Evolutionary conservation across 2,888 invertebrate genomes (phyloP).

Genomic region (Pachliopta kotzebuea): DNA sequence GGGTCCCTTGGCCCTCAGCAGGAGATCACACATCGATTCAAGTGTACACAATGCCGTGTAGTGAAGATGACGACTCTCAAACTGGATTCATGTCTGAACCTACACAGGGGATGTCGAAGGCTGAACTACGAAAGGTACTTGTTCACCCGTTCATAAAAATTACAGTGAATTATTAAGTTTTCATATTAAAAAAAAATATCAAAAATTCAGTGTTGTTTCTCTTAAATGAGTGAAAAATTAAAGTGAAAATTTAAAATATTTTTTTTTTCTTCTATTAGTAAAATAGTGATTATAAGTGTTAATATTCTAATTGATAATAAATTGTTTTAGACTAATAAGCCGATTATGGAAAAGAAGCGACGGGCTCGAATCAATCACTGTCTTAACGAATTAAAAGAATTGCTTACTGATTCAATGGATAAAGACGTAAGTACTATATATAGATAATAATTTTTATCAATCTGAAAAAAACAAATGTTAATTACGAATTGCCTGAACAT

Average conservation of each 20-base stretch:
- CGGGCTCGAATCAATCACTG: constrained; percentile 95
- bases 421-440: constrained; percentile 93
- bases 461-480: too few relatives aligned
- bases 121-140: constrained; percentile 83
- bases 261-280: not conserved
- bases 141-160: constrained; percentile 1
- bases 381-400: constrained; percentile 91
- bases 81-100: constrained; percentile 72
- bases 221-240: not conserved
- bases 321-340: constrained; percentile 90
- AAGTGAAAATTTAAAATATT: not conserved
- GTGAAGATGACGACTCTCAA: constrained; percentile 82
- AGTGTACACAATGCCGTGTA: constrained; percentile 76
- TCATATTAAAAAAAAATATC: not conserved
- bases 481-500: not conserved
- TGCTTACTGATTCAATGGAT: constrained; percentile 91
- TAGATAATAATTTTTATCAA: not conserved
- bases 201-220: not conserved
- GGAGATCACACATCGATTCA: constrained; percentile 35
- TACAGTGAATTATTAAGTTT: too few relatives aligned
- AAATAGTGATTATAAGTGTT: not conserved
- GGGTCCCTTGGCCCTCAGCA: constrained; percentile 23
- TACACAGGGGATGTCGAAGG: constrained; percentile 82
- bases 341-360: constrained; percentile 95
- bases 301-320: constrained; percentile 5